These are phyloP conservation scores for Nomada hirtipes DNA, from an alignment of 2,888 invertebrate genomes.

Conservation along the genomic window DNA sequence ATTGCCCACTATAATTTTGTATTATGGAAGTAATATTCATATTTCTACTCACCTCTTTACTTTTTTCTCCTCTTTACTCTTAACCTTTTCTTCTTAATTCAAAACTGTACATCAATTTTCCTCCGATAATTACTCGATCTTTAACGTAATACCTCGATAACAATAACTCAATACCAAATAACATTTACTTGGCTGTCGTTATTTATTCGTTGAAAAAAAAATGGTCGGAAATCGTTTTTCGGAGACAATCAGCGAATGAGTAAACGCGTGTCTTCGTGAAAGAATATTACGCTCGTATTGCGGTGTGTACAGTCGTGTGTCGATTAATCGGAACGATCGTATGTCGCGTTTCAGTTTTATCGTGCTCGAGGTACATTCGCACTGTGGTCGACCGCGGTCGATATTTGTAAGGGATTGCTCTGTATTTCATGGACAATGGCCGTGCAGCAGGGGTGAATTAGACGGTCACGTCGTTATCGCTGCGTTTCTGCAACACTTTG, in stretches of 20 bases:
- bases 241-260: neutral
- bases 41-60: too few species aligned
- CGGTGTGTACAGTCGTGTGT: conserved; percentile 8
- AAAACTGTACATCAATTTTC: too few species aligned
- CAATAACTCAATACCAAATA: too few species aligned
- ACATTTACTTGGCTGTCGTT: too few species aligned
- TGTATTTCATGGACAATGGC: conserved; percentile 65
- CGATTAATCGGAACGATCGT: conserved; percentile 61
- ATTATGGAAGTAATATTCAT: too few species aligned
- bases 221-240: neutral
- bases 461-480: conserved; percentile 59
- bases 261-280: conserved; percentile 3
- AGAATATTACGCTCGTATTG: conserved; percentile 21
- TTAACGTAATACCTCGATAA: too few species aligned
- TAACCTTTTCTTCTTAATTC: too few species aligned
- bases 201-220: neutral
- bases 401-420: conserved; percentile 61
- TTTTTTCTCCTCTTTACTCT: too few species aligned
- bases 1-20: too few species aligned
- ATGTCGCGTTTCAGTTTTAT: conserved; percentile 57
- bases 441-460: conserved; percentile 60
- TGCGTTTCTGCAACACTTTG: conserved; percentile 48
- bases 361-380: conserved; percentile 34
- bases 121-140: too few species aligned
- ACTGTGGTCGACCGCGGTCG: conserved; percentile 48